phyloP scores from a whole-genome alignment of 1,140 invertebrate genomes.

The Ips typographus region DNA sequence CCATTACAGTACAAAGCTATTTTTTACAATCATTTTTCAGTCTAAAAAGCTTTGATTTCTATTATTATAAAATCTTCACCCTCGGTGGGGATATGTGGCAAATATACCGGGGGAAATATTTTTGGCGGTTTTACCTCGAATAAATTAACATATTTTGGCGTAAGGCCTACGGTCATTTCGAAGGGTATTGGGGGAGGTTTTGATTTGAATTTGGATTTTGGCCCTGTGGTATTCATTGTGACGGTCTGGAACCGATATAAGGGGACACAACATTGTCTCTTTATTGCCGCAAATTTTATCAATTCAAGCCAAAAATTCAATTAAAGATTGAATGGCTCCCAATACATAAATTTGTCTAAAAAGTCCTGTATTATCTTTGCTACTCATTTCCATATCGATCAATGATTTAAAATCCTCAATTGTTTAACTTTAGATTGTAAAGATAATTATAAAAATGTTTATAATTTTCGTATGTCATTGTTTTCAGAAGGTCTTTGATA shows the following conservation, averaged over 20 bases:
- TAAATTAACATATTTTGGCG: constrained; percentile 30
- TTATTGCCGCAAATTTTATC: constrained; percentile 19
- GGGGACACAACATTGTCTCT: constrained; percentile 18
- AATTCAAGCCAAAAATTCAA: constrained; percentile 5
- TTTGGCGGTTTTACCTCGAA: constrained; percentile 22
- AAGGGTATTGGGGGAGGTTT: constrained; percentile 28
- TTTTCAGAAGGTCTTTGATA: no score
- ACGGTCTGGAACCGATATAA: constrained; percentile 18
- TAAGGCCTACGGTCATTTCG: constrained; percentile 29
- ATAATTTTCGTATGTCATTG: no score
- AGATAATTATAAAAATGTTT: no score
- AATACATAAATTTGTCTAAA: no score
- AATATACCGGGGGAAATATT: constrained; percentile 22
- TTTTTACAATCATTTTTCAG: background rate
- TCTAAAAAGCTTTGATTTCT: background rate
- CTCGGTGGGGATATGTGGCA: constrained; percentile 4
- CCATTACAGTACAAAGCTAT: no score
- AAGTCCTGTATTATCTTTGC: no score
- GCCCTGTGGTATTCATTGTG: constrained; percentile 24
- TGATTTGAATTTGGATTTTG: constrained; percentile 31
- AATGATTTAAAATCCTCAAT: no score
- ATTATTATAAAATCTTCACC: background rate
- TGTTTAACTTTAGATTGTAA: no score
- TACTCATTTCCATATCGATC: no score
- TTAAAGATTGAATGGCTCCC: constrained; percentile 11